Percentiles rank a stretch among this genome's conserved stretches.
Evolutionary conservation across 2,113 vertebrate genomes (phyloP).

Genomic region (Xerus inauris): DNA sequence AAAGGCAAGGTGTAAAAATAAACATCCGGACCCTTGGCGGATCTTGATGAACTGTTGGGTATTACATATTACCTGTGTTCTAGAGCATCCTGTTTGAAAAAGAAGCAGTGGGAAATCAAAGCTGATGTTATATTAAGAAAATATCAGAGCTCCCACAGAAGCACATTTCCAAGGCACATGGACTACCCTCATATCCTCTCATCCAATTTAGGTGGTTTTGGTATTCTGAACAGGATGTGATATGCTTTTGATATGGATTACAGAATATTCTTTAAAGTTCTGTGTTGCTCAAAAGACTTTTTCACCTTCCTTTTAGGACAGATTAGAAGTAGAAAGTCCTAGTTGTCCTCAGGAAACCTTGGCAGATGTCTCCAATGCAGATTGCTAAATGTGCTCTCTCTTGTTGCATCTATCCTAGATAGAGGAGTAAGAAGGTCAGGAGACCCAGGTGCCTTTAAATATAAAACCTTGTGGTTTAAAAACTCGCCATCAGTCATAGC

Average conservation of each 20-base stretch:
- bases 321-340: neutral
- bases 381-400: neutral
- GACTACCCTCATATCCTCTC: neutral
- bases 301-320: neutral
- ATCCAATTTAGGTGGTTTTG: neutral
- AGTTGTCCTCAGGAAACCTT: neutral
- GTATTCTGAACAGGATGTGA: neutral
- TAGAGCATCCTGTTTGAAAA: conserved; percentile 25
- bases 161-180: neutral
- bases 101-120: conserved; percentile 7
- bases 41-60: neutral
- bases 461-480: neutral
- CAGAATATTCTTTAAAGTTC: conserved; percentile 26
- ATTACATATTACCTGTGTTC: neutral
- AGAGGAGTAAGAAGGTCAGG: neutral
- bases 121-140: conserved; percentile 13
- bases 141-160: neutral
- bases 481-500: neutral
- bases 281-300: neutral
- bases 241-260: neutral
- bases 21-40: neutral
- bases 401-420: neutral
- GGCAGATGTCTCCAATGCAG: neutral
- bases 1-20: conserved; percentile 31
- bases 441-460: conserved; percentile 23